Base-by-base conservation (phyloP, 1,140 invertebrate genomes). In the Sinella curviseta region DNA sequence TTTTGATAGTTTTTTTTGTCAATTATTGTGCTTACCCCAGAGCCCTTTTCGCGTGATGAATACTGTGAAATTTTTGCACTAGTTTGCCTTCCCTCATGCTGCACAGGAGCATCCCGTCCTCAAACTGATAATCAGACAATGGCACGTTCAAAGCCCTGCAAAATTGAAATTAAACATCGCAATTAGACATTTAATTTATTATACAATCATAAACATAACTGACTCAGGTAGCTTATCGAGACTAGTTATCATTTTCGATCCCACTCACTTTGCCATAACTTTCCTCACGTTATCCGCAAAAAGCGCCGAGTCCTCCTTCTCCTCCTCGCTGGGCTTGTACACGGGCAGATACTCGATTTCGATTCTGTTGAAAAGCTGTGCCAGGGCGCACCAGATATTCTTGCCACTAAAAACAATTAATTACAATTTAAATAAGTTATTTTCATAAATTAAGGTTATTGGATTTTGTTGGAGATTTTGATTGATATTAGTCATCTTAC, bases 311-410 rank as follows among this genome's bases (percentile, higher is more conserved):
- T 98, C 92, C 79, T 90, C 88, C 85, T 93, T 93, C 86, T 98
- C 97, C 78, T 92, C 93, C 82, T 94, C 93, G 83, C 88, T 95
- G 0, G 96, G 97, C 20, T 88, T 90, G 87, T 98, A 97, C 0
- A 98, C 95, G 0, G 96, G 96, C 17, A 99, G 89, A 88, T 95
- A 98, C 89, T 98, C 96, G 74, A 99, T 94, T 89, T 98, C 96
- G 85, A 95, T 94, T 74, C 91, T 91, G 82, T 93, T 97, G 84
- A 94, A 92, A 80, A 97, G 92, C 87, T 97, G 94, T 4, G 95
- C 94, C 81, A 98, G 88, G 0, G 96, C 97, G 78, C 96, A 87
- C 95, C 95, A 98, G 8, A 98, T 86, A 34, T 96, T 88, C 85
- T 94, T 93, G 81, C 94, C 88, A 28, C 94, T 97, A 87, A 70